Evolutionary conservation across 2,797 vertebrate genomes (phyloP), one percentile per base, ranked within the genome.

Genomic region (Orientallactaga sibirica): DNA sequence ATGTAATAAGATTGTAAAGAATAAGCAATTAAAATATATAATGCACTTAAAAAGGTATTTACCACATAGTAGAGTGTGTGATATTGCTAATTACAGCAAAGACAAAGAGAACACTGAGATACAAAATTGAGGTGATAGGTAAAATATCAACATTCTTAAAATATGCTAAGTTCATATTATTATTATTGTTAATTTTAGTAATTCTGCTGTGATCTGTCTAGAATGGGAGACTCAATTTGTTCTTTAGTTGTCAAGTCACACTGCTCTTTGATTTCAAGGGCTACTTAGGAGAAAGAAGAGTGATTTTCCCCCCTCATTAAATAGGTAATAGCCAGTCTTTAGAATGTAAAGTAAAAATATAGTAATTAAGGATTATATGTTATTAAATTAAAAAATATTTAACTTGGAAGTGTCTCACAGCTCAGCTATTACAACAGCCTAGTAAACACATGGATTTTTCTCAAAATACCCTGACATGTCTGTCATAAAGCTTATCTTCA

Each of bases 201-300:
- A 90, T 71, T 82, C 37, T 71, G 2, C 62, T 64, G n/a, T 86
- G 6, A 81, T 75, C 14, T 86, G 20, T n/a, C 1, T 88, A 22
- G 20, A 88, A 73, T 66, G 12, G 48, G 25, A 88, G 9, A 76
- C 4, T 27, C 62, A 48, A 68, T 76, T 41, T 18, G 3, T 19
- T 55, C 79, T 88, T 87, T 20, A 68, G n/a, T 79, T 82, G 82
- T 86, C 75, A 88, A 14, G 9, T 80, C 4, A 29, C 88, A 82
- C 33, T 77, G 4, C 8, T 74, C 10, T 22, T 86, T 92, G 24
- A 92, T 86, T 88, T 93, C 29, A 80, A 74, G 25, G 6, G 3
- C 62, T 88, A 90, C 2, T 22, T 91, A 43, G 22, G 48, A 58
- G 5, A 16, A 92, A 58, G 70, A 77, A 61, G 2, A 52, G n/a